Percentiles rank a stretch among this genome's conserved stretches.
phyloP scores from a whole-genome alignment of 2,888 invertebrate genomes.

The Scaptomyza caliginosa region DNA sequence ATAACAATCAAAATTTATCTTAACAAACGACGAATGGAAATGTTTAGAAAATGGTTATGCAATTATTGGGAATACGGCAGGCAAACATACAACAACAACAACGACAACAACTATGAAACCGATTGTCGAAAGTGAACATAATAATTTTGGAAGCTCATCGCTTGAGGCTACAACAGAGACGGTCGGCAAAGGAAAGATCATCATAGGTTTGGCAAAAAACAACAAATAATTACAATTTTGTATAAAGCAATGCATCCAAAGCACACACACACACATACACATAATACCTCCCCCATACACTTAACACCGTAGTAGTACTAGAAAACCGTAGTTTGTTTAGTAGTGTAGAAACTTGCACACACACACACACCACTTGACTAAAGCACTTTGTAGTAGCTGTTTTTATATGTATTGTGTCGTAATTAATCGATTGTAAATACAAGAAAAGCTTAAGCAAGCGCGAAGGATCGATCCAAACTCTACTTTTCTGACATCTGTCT shows the following conservation, averaged over 20 bases:
- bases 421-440: background rate
- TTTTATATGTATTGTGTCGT: slow-evolving; percentile 18
- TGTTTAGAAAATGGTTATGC: slow-evolving; percentile 62
- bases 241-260: slow-evolving; percentile 61
- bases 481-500: background rate
- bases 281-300: slow-evolving; percentile 8
- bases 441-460: background rate
- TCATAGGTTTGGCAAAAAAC: slow-evolving; percentile 85
- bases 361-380: slow-evolving; percentile 27
- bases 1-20: slow-evolving; percentile 35
- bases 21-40: slow-evolving; percentile 27
- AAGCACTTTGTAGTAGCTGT: slow-evolving; percentile 32
- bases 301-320: slow-evolving; percentile 19
- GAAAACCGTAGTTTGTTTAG: slow-evolving; percentile 19
- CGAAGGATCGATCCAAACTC: background rate
- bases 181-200: slow-evolving; percentile 84
- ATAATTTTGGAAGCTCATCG: slow-evolving; percentile 67
- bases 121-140: slow-evolving; percentile 80
- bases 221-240: slow-evolving; percentile 59
- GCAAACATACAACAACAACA: slow-evolving; percentile 52
- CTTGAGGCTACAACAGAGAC: slow-evolving; percentile 57
- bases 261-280: slow-evolving; percentile 19
- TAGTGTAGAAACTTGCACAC: slow-evolving; percentile 35
- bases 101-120: slow-evolving; percentile 60
- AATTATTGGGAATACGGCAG: slow-evolving; percentile 53